Evolutionary conservation across 2,888 invertebrate species (phyloP).

Genomic region (Oxycera nigricornis): DNA sequence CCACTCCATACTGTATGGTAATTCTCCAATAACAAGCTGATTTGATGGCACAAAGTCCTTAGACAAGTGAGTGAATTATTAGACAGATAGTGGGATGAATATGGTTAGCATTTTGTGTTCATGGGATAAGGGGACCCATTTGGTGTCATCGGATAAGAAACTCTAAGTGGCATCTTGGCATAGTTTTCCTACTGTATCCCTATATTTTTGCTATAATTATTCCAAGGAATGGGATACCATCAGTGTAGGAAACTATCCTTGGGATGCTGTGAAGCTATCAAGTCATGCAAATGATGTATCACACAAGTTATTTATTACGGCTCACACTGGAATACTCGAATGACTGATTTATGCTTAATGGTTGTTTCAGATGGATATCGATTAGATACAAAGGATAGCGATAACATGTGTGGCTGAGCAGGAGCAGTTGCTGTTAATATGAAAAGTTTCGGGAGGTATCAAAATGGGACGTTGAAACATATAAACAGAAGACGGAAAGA

Average conservation of each 20-base stretch:
- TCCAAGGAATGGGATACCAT: neutral
- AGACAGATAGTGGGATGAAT: constrained; percentile 31
- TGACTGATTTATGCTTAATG: constrained; percentile 34
- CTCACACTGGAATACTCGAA: constrained; percentile 27
- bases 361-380: constrained; percentile 18
- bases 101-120: constrained; percentile 16
- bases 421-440: neutral
- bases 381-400: too few species aligned
- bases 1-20: too few species aligned
- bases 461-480: too few species aligned
- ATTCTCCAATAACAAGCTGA: neutral
- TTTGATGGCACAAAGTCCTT: constrained; percentile 30
- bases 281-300: constrained; percentile 31
- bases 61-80: constrained; percentile 40
- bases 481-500: too few species aligned
- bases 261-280: constrained; percentile 20
- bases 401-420: neutral
- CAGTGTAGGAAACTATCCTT: neutral
- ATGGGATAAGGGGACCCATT: constrained; percentile 16
- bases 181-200: neutral
- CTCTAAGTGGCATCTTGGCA: constrained; percentile 6
- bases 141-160: constrained; percentile 38
- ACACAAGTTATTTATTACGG: constrained; percentile 28
- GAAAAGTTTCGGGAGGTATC: neutral
- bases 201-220: constrained; percentile 28